Evolutionary conservation across 2,888 invertebrate genomes (phyloP), one percentile per base, ranked within the genome.

Genomic region (Diarsia mendica): DNA sequence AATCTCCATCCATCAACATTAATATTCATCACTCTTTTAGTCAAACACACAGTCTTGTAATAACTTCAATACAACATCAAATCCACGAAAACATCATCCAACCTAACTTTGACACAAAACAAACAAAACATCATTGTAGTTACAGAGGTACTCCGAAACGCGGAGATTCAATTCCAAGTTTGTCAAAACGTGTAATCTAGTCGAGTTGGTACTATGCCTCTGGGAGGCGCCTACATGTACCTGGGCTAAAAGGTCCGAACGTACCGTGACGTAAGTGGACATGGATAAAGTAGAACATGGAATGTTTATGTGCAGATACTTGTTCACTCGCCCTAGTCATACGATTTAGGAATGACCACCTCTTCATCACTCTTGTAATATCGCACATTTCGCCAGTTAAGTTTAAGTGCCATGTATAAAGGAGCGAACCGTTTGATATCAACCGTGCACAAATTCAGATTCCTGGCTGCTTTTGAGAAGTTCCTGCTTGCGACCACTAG

Each of bases 151-250:
- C 53, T 53, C 51, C 51, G 51, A 48, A 77, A 77, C 78, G 77
- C 58, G 8, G 67, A 55, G 60, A 85, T 84, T 85, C 85, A 84
- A 84, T 85, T 85, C 68, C 51, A 84, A 85, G 72, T 85, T 85
- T 80, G 70, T 71, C 82, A 76, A 75, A 82, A 85, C 76, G 72
- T 77, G 74, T 82, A 82, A 84, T 85, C 79, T 76, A 84, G 77
- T 73, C 72, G 72, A 70, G 68, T 72, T 69, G 65, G 28, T 72
- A 78, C 58, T 71, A 69, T 73, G 20, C 83, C 82, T 75, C 51
- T 48, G 85, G 75, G 85, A 85, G 49, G 15, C n/a, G n/a, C 63
- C 63, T 70, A 77, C 72, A 67, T 78, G 77, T 67, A 70, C 81
- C 75, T 60, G 64, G 72, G 51, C 73, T 79, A 76, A 83, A 82